These are phyloP conservation scores for Glaucidium brasilianum DNA, from an alignment of 2,113 vertebrate genomes.

Conservation along the genomic window DNA sequence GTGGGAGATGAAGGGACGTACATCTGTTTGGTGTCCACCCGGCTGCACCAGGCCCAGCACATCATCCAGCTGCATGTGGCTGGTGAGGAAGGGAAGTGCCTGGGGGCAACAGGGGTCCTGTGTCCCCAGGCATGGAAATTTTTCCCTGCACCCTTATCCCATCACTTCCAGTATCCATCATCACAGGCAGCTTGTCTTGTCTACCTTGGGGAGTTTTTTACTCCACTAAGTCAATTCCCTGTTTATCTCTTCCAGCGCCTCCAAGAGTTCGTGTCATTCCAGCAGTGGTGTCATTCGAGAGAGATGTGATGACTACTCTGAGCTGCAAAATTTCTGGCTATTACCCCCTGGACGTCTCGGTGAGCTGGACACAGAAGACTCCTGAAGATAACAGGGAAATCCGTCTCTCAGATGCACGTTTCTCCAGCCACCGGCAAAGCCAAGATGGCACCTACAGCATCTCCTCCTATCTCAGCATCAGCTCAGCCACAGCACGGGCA, in stretches of 20 bases:
- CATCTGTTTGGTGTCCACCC: slow-evolving; percentile 76
- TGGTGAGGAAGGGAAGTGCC: slow-evolving; percentile 63
- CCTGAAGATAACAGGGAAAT: background rate
- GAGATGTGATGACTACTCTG: background rate
- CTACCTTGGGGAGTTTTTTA: background rate
- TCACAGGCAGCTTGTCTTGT: background rate
- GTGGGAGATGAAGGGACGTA: slow-evolving; percentile 78
- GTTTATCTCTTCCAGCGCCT: slow-evolving; percentile 23
- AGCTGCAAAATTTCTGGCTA: slow-evolving; percentile 50
- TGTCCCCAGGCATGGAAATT: background rate
- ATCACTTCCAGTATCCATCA: rapidly evolving
- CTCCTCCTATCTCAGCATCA: slow-evolving; percentile 71
- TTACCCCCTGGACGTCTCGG: slow-evolving; percentile 57
- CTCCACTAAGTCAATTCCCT: background rate
- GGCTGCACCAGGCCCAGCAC: slow-evolving; percentile 75
- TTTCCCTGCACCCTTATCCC: background rate
- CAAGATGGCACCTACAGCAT: slow-evolving; percentile 76
- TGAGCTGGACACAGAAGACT: slow-evolving; percentile 55
- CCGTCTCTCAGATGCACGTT: slow-evolving; percentile 30
- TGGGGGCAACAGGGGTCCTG: background rate
- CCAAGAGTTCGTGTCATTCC: slow-evolving; percentile 6
- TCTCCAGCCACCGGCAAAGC: slow-evolving; percentile 81
- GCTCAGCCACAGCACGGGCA: background rate
- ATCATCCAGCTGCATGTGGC: slow-evolving; percentile 71
- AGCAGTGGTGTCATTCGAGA: background rate